Base-by-base conservation (phyloP, 2,888 invertebrate genomes). In the Drosophila rellima region DNA sequence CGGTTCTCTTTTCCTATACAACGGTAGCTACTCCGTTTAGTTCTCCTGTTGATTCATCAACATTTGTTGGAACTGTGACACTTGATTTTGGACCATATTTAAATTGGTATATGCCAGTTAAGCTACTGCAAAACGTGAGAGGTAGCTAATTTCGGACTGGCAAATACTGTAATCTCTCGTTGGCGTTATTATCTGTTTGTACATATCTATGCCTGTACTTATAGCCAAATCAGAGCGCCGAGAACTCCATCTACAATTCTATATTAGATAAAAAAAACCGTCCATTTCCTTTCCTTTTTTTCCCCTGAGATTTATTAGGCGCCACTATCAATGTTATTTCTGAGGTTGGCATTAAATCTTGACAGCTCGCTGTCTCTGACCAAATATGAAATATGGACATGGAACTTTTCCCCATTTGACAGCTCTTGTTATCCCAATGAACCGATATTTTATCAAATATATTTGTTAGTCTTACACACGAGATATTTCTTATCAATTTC, bases 41-140 rank as follows among this genome's bases (percentile, higher is more conserved):
- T 45, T 62, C 37, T 62, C 37, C 48, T 37, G 56, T 47, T 63
- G 63, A 63, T 40, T 63, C 56, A 63, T 48, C 57, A 8, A 17
- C 26, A 39, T 33, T 39, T 18, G 11, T 4, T 35, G 31, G 15
- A 54, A 52, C 40, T 52, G 52, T 56, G 26, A 15, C 15, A 54
- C 13, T 47, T 40, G 55, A 55, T 75, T 73, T 73, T 40, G 59
- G 48, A 51, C 40, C 60, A 57, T 71, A 47, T 59, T 71, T 75
- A 56, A 59, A 60, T 62, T 57, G 18, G 73, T 70, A 47, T 74
- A 35, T 60, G 69, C 7, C 33, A 51, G 15, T 31, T 56, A 76
- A 80, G 84, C 84, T 47, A 81, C 88, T 84, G 83, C 83, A 89
- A 74, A 78, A 81, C 82, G 80, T 89, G 82, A 71, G 65, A 47